Base-by-base conservation (phyloP, 2,888 invertebrate species). In the Zaprionus lineosus region DNA sequence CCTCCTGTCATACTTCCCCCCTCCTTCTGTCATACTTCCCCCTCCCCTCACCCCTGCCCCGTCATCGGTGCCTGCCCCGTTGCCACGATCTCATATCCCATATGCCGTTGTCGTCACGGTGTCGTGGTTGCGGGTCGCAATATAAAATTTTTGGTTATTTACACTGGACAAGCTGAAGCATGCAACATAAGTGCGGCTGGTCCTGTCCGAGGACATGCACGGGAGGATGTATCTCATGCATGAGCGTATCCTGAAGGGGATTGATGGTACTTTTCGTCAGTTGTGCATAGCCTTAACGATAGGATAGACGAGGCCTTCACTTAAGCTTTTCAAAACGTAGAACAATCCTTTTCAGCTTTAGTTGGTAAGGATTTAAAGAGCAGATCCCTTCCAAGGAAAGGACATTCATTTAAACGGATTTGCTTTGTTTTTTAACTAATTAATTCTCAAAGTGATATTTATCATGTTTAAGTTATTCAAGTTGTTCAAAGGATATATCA, bases 91-190 rank as follows among this genome's bases (percentile, higher is more conserved):
- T 43, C 72, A 15, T 56, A 24, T 53, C 64, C 41, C 83, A 74
- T 64, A 61, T 78, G 83, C 64, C 60, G 58, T 55, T 73, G 65
- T 66, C 65, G 83, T 81, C 83, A 79, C 78, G 82, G 76, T 84
- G 75, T 79, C 69, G 84, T 76, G 85, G 81, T 74, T 85, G 61
- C 59, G 76, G 62, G 44, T 52, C 68, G 68, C 74, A 61, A 78
- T 76, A 67, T 75, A 76, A 28, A 55, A 76, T 79, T 85, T 75
- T 84, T 47, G 81, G 77, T 64, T 74, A 84, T 84, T 77, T 73
- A 74, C 74, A 69, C 61, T 60, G 50, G 34, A 34, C 65, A 50
- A 48, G 52, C 34, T 55, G 61, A 60, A 61, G 70, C 53, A 36
- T 46, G 36, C 67, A 64, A 61, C 66, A 70, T 58, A 74, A 66